These are phyloP conservation scores for Athalia circularis DNA, from an alignment of 2,888 invertebrate species.

Conservation along the genomic window DNA sequence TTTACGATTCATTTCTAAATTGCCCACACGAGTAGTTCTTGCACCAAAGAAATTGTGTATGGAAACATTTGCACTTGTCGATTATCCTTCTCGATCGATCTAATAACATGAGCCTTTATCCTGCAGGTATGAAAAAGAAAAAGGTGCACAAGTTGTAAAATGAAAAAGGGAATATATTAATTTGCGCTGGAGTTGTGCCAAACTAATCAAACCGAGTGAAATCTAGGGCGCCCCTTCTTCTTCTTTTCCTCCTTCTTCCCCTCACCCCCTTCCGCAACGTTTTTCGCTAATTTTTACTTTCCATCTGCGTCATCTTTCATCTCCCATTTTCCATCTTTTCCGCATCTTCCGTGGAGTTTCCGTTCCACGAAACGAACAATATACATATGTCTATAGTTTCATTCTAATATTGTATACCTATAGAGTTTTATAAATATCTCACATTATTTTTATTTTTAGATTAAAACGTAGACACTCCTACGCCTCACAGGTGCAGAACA, in stretches of 20 bases:
- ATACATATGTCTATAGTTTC: neutral
- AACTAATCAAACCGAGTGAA: constrained; percentile 74
- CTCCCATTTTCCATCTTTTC: neutral
- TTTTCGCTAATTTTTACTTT: constrained; percentile 8
- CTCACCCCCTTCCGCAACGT: neutral
- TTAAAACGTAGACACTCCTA: constrained; percentile 22
- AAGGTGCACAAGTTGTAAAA: constrained; percentile 19
- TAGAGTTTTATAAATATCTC: too few species aligned
- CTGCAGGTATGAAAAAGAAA: too few species aligned
- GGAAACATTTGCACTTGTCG: too few species aligned
- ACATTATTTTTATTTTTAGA: constrained; percentile 27
- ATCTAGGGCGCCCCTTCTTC: constrained; percentile 67
- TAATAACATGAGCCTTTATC: too few species aligned
- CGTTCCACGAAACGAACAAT: neutral
- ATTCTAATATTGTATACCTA: neutral
- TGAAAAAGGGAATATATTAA: constrained; percentile 68
- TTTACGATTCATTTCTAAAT: too few species aligned
- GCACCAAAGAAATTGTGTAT: too few species aligned
- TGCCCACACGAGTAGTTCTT: too few species aligned
- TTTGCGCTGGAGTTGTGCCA: constrained; percentile 71
- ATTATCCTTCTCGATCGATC: too few species aligned
- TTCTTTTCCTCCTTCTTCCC: constrained; percentile 16
- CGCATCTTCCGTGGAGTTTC: neutral
- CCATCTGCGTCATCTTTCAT: constrained; percentile 24
- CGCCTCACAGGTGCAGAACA: constrained; percentile 26